A percentile compares a stretch with the other conserved stretches of the same genome.
Evolutionary conservation across 2,888 invertebrate species (phyloP).

Genomic region (Eristalis pertinax): DNA sequence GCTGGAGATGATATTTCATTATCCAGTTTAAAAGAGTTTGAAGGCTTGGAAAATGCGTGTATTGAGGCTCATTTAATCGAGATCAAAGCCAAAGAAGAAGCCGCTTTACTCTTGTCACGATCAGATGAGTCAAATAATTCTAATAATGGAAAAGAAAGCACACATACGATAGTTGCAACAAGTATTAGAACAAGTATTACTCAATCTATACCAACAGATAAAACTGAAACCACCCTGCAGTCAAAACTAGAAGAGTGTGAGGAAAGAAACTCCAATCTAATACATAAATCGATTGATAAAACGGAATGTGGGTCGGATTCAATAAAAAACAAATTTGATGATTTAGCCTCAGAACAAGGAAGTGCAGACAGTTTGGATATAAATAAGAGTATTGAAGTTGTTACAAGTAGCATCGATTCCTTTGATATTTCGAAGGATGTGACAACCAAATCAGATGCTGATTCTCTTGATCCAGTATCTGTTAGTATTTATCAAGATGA

Average conservation of each 20-base stretch:
- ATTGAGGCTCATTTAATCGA: slow-evolving; percentile 92
- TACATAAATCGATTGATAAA: background rate
- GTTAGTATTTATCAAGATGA: slow-evolving; percentile 78
- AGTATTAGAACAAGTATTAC: slow-evolving; percentile 77
- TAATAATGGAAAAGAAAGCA: slow-evolving; percentile 75
- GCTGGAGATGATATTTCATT: slow-evolving; percentile 93
- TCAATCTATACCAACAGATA: slow-evolving; percentile 74
- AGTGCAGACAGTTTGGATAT: slow-evolving; percentile 87
- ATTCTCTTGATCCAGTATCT: slow-evolving; percentile 79
- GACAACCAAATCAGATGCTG: slow-evolving; percentile 79
- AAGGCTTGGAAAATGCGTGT: slow-evolving; percentile 94
- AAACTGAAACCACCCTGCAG: slow-evolving; percentile 80
- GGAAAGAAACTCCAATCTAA: background rate
- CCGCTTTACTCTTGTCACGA: slow-evolving; percentile 86
- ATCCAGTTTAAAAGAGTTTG: slow-evolving; percentile 95
- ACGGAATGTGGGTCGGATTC: background rate
- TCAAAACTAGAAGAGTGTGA: slow-evolving; percentile 78
- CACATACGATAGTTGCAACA: slow-evolving; percentile 67
- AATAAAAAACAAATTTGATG: background rate
- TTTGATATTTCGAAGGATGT: slow-evolving; percentile 81
- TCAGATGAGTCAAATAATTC: slow-evolving; percentile 81
- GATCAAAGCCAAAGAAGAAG: slow-evolving; percentile 92
- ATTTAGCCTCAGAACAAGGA: slow-evolving; percentile 75
- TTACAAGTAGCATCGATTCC: slow-evolving; percentile 84
- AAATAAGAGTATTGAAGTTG: slow-evolving; percentile 83